Conservation (phyloP, 2,888 invertebrate species). For the Drosophila merina region DNA sequence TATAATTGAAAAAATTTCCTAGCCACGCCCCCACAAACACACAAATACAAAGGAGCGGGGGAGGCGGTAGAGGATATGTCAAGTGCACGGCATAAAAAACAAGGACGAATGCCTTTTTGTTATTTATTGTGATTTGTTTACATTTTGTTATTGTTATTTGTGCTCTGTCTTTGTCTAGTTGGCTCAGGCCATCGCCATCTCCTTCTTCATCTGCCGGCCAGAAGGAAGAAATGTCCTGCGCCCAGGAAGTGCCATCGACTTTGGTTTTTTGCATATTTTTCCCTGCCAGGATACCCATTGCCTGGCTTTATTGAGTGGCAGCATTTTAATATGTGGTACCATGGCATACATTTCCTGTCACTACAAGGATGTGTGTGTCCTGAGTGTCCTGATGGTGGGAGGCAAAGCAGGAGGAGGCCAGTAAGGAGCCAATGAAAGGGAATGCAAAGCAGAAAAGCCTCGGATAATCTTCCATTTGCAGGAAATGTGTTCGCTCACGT, state of each 20-base stretch:
- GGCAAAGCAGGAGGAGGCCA: not conserved
- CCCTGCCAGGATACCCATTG: slow-evolving; percentile 2
- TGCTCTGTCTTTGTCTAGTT: not conserved
- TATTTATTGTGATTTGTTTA: slow-evolving; percentile 73
- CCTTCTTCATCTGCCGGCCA: slow-evolving; percentile 23
- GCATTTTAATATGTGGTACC: slow-evolving; percentile 60
- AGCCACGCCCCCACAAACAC: slow-evolving; percentile 39
- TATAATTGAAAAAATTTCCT: slow-evolving; percentile 62
- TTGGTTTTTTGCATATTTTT: slow-evolving; percentile 40
- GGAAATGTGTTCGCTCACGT: not conserved
- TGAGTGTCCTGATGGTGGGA: not conserved
- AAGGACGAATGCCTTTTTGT: slow-evolving; percentile 53
- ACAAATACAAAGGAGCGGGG: slow-evolving; percentile 1
- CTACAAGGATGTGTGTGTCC: not conserved
- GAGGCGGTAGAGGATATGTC: slow-evolving; percentile 5
- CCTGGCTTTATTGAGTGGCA: slow-evolving; percentile 30
- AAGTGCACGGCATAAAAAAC: slow-evolving; percentile 21
- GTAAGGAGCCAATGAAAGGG: not conserved
- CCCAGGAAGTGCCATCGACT: slow-evolving; percentile 11
- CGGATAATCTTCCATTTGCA: slow-evolving; percentile 20
- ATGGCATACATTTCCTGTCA: slow-evolving; percentile 22
- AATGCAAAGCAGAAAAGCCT: slow-evolving; percentile 22
- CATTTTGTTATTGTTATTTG: slow-evolving; percentile 50
- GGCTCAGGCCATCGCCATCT: not conserved
- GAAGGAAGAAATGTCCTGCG: slow-evolving; percentile 25